Evolutionary conservation across 2,888 invertebrate genomes (phyloP).

Genomic region (Lapara coniferarum): DNA sequence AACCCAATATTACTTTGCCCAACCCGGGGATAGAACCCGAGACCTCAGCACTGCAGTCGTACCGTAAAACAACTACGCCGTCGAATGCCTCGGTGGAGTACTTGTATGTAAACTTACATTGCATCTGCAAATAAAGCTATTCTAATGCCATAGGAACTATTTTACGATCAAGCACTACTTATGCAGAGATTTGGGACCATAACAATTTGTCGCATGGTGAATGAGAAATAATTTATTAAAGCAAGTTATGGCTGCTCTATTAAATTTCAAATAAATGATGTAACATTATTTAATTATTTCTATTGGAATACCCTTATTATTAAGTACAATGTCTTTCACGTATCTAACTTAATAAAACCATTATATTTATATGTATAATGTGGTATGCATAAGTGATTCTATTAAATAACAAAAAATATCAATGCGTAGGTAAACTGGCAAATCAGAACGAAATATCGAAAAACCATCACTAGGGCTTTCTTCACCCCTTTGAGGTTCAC

Average conservation of each 20-base stretch:
- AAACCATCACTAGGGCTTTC: slow-evolving; percentile 25
- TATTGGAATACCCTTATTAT: too few relatives aligned
- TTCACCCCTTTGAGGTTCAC: slow-evolving; percentile 26
- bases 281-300: background rate
- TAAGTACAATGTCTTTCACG: too few relatives aligned
- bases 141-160: slow-evolving; percentile 2
- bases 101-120: background rate
- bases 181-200: background rate
- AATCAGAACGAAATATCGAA: slow-evolving; percentile 26
- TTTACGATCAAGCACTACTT: background rate
- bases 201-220: background rate
- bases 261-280: background rate
- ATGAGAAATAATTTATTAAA: background rate
- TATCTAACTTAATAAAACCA: too few relatives aligned
- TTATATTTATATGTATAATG: too few relatives aligned
- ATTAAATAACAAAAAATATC: too few relatives aligned
- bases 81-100: too few relatives aligned
- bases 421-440: slow-evolving; percentile 5
- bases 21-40: too few relatives aligned
- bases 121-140: background rate
- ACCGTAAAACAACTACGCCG: too few relatives aligned
- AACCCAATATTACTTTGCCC: too few relatives aligned
- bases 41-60: too few relatives aligned
- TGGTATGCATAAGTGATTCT: too few relatives aligned
- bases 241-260: background rate